phyloP scores from a whole-genome alignment of 2,113 vertebrate species.

The Myotis davidii region DNA sequence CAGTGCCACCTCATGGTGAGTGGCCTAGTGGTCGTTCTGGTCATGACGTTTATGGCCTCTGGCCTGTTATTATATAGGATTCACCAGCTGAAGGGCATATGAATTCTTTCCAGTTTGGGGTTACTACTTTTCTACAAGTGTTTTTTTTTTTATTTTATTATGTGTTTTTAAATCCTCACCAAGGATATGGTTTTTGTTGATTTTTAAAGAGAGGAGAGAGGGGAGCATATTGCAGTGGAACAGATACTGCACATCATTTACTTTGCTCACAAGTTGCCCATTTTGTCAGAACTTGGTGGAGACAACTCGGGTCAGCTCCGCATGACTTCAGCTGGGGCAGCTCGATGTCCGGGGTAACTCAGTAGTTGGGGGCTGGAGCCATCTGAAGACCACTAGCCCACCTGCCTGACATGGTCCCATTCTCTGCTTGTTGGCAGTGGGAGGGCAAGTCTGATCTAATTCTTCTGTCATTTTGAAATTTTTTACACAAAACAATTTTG shows the following conservation, averaged over 20 bases:
- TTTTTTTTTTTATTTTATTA: background rate
- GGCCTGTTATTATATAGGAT: too few relatives aligned
- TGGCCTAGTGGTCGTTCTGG: too few relatives aligned
- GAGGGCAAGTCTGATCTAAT: background rate
- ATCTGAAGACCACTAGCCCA: background rate
- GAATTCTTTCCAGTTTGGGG: background rate
- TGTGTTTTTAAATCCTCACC: background rate
- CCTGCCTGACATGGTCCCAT: background rate
- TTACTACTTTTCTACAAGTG: background rate
- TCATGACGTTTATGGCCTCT: too few relatives aligned
- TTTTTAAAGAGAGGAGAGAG: background rate
- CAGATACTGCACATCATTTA: background rate
- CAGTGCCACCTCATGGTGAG: too few relatives aligned
- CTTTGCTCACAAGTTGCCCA: background rate
- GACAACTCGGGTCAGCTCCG: background rate
- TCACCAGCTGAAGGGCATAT: background rate
- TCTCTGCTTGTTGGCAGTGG: background rate
- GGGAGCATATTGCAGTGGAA: background rate
- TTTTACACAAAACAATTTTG: constrained; percentile 8
- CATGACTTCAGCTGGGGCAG: background rate
- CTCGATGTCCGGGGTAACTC: background rate
- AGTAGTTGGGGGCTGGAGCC: background rate
- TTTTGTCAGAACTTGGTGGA: background rate
- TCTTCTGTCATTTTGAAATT: background rate
- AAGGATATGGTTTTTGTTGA: background rate